Base-by-base conservation (phyloP, 2,113 vertebrate genomes). In the Seriola quinqueradiata region DNA sequence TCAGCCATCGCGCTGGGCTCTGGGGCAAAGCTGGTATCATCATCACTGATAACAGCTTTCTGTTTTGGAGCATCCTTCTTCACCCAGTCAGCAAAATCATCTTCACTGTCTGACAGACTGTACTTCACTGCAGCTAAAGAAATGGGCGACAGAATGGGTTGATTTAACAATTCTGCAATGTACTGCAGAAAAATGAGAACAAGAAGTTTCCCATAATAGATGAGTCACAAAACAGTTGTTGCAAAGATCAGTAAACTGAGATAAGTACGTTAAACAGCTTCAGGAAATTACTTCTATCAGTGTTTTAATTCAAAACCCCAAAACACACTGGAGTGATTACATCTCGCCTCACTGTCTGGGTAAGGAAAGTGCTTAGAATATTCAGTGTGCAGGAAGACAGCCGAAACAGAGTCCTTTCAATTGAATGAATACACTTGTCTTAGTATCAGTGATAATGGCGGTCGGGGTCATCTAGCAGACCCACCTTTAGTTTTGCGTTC, bases 401-500 rank as follows among this genome's bases (percentile, higher is more conserved):
- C 38, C 32, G 11, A 46, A 6, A 58, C 21, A 10, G 52, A 5
- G 12, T 10, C 36, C 10, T 60, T 60, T 40, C 36, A 42, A 11
- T 42, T 9, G 38, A 36, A n/a, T 5, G 0, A 4, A 28, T 7
- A 66, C 7, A 64, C 8, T 2, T 0, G 7, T 48, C 5, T 34
- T n/a, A 28, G 4, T 21, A n/a, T 12, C 3, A 52, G 36, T 38
- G 14, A 36, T 52, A 9, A 48, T 19, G 9, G 19, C 3, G 5
- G 38, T 42, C 46, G 5, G 8, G 65, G 36, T 19, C 9, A 40
- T 23, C n/a, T 23, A 12, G 13, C 4, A 23, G 28, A 50, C 44
- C 89, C 71, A 96, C 95, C 87, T 89, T 95, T 95, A 36, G 91
- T 90, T 83, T 90, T 95, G 61, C 93, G 94, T 64, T 90, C 86